Percentiles rank a stretch among this genome's conserved stretches.
These are phyloP conservation scores for Trichacis sp. DNA, from an alignment of 2,888 invertebrate species.

Conservation along the genomic window DNA sequence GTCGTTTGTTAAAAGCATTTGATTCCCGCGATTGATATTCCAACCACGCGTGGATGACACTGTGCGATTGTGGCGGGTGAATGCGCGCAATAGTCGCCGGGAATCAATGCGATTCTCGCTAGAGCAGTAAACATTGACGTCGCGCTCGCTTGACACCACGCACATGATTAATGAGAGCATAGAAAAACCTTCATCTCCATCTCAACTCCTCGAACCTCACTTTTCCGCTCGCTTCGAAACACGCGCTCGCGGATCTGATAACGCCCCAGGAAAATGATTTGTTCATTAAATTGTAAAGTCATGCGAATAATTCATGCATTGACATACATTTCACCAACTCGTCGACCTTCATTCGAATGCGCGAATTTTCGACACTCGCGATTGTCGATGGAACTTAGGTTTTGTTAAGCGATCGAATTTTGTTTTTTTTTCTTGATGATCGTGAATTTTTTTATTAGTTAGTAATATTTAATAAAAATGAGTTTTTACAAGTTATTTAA, in stretches of 20 bases:
- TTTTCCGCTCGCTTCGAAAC: not conserved
- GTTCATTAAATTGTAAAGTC: constrained; percentile 2
- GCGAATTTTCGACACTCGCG: too few relatives aligned
- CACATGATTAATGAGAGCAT: constrained; percentile 2
- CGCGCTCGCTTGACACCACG: constrained; percentile 25
- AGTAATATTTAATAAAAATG: too few relatives aligned
- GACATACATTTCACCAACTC: not conserved
- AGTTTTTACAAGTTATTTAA: too few relatives aligned
- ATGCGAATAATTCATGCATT: constrained; percentile 1
- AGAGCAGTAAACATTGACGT: constrained; percentile 36
- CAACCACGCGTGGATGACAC: constrained; percentile 52
- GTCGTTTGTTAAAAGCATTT: constrained; percentile 55
- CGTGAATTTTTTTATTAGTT: too few relatives aligned
- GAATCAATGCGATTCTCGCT: constrained; percentile 56
- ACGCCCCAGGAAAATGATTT: not conserved
- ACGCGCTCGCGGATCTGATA: not conserved
- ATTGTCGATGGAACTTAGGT: too few relatives aligned
- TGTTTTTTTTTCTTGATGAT: too few relatives aligned
- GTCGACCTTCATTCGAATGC: constrained; percentile 5
- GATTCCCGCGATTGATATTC: constrained; percentile 58
- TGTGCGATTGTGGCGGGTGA: constrained; percentile 40
- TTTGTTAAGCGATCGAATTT: too few relatives aligned
- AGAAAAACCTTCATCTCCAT: constrained; percentile 2
- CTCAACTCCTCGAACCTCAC: not conserved
- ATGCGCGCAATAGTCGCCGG: constrained; percentile 31